A percentile compares a stretch with the other conserved stretches of the same genome.
Conservation (phyloP, 2,888 invertebrate genomes). For the Rhaphigaster nebulosa region DNA sequence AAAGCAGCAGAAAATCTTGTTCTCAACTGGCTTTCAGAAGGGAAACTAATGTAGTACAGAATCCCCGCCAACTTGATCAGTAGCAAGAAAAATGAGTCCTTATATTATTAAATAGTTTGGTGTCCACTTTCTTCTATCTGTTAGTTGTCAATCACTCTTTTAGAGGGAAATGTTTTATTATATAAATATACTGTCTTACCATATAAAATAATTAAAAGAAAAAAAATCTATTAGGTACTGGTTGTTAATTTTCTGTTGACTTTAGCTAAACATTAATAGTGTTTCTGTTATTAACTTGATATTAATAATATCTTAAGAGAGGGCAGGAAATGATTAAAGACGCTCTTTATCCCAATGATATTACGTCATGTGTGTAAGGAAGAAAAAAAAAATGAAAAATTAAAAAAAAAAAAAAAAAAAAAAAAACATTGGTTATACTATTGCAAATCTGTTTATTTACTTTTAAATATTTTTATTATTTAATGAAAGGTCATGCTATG, state of each 20-base stretch:
- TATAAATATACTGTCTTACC: conserved; percentile 20
- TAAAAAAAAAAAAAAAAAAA: conserved; percentile 24
- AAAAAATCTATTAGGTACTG: conserved; percentile 32
- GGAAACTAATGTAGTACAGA: conserved; percentile 49
- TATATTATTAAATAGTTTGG: conserved; percentile 41
- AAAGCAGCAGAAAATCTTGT: conserved; percentile 82
- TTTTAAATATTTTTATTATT: conserved; percentile 48
- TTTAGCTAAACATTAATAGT: conserved; percentile 12
- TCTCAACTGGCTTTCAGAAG: conserved; percentile 73
- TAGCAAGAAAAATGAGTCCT: conserved; percentile 8
- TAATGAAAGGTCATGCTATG: conserved; percentile 13
- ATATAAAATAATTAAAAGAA: not conserved
- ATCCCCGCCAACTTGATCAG: not conserved
- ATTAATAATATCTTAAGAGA: conserved; percentile 30
- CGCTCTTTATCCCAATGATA: conserved; percentile 22
- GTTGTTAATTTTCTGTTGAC: conserved; percentile 10
- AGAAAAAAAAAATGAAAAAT: conserved; percentile 38
- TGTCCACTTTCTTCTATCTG: conserved; percentile 11
- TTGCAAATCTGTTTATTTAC: conserved; percentile 24
- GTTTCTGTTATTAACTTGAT: conserved; percentile 25
- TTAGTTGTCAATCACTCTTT: conserved; percentile 19
- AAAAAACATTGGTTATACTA: not conserved
- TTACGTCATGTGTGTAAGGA: not conserved
- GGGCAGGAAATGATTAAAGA: conserved; percentile 9
- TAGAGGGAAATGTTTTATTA: conserved; percentile 17